Conservation (phyloP, 2,888 invertebrate genomes). For the Himalopsyche japonica region DNA sequence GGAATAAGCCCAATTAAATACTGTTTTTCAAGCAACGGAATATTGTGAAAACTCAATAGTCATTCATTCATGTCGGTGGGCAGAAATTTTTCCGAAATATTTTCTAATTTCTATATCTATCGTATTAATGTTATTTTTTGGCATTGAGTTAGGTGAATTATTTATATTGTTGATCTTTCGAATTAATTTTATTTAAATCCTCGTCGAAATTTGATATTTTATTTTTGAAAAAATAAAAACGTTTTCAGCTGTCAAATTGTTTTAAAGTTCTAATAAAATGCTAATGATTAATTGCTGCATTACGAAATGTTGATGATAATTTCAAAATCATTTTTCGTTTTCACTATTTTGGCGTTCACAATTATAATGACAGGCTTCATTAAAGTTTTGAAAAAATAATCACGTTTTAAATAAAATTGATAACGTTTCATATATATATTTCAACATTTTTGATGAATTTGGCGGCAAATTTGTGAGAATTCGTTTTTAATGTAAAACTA, state of each 20-base stretch:
- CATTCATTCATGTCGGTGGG: background rate
- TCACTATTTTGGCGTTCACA: background rate
- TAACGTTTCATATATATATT: no score
- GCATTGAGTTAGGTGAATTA: background rate
- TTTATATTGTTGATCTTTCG: background rate
- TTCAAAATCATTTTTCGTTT: background rate
- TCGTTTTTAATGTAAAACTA: no score
- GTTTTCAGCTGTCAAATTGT: background rate
- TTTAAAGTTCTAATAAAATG: background rate
- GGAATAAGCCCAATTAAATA: conserved; percentile 2
- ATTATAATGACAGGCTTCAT: background rate
- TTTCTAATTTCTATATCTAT: background rate
- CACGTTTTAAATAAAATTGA: no score
- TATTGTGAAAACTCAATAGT: no score
- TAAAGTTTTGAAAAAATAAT: no score
- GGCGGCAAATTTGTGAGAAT: no score
- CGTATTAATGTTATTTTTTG: background rate
- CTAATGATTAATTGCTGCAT: background rate
- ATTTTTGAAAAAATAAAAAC: background rate
- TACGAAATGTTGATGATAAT: background rate
- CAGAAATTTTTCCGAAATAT: background rate
- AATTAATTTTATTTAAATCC: background rate
- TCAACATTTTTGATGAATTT: no score
- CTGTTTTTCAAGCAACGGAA: background rate
- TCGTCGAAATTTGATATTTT: background rate